Evolutionary conservation across 2,113 vertebrate species (phyloP).

Genomic region (Lanius collurio): DNA sequence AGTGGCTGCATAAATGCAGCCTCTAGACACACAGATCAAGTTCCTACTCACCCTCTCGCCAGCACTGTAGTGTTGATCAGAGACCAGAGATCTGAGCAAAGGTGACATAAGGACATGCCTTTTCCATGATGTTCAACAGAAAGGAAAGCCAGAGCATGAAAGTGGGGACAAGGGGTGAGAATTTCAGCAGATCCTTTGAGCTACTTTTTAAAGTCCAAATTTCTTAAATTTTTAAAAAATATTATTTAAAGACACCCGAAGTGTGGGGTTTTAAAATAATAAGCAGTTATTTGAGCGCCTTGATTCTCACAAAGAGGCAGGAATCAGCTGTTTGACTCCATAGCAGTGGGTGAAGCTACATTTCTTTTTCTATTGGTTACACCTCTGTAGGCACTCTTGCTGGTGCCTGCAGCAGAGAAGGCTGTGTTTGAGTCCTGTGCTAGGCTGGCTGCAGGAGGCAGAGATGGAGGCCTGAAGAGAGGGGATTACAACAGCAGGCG

Average conservation of each 20-base stretch:
- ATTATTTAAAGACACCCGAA: constrained; percentile 70
- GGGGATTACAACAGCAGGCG: constrained; percentile 73
- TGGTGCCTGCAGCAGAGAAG: neutral
- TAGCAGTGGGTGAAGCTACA: constrained; percentile 72
- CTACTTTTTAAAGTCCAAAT: neutral
- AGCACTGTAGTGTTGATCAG: neutral
- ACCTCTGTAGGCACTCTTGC: neutral
- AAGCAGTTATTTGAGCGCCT: constrained; percentile 75
- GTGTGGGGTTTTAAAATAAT: constrained; percentile 79
- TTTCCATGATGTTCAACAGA: neutral
- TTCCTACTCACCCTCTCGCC: neutral
- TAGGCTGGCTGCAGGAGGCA: constrained; percentile 76
- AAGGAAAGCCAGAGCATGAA: neutral
- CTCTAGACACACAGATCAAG: neutral
- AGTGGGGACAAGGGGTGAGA: neutral
- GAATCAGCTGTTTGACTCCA: constrained; percentile 77
- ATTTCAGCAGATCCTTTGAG: neutral
- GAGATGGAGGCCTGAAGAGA: constrained; percentile 75
- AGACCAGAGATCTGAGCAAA: neutral
- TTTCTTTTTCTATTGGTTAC: neutral
- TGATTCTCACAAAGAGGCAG: constrained; percentile 49
- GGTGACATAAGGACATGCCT: neutral
- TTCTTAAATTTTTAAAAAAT: neutral
- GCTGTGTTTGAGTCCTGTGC: neutral
- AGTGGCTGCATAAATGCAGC: neutral